A percentile compares a stretch with the other conserved stretches of the same genome.
Conservation (phyloP, 2,888 invertebrate genomes). For the Cyrtodaria siliqua region DNA sequence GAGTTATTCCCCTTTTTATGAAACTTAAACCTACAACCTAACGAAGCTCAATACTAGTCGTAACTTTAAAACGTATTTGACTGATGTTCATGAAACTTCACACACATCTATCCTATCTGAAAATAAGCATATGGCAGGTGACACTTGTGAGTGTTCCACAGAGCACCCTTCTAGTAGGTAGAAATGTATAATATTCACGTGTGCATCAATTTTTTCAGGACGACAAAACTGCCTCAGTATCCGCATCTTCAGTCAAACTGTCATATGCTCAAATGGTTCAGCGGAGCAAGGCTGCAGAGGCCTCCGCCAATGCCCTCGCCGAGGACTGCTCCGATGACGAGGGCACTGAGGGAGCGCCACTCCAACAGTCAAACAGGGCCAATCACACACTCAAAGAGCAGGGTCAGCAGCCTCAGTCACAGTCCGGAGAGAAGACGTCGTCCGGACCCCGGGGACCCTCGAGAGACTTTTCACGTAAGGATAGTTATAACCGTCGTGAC, state of each 20-base stretch:
- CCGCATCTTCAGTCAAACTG: slow-evolving; percentile 67
- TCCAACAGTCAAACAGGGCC: slow-evolving; percentile 39
- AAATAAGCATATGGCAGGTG: no score
- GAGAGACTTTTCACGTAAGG: slow-evolving; percentile 58
- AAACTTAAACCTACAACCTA: no score
- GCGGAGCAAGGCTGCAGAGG: slow-evolving; percentile 63
- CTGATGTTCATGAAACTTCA: no score
- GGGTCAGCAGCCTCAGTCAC: slow-evolving; percentile 47
- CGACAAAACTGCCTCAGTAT: slow-evolving; percentile 47
- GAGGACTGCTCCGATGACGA: slow-evolving; percentile 58
- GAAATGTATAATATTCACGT: no score
- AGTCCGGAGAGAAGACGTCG: slow-evolving; percentile 10
- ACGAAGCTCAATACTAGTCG: no score
- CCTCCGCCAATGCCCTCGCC: slow-evolving; percentile 39
- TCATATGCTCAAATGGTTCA: slow-evolving; percentile 82
- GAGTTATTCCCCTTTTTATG: no score
- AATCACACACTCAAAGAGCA: slow-evolving; percentile 50
- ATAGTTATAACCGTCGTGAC: slow-evolving; percentile 29
- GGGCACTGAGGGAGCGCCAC: slow-evolving; percentile 16
- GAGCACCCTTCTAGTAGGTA: no score
- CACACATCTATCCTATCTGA: no score
- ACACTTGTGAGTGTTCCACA: no score
- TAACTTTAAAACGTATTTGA: no score
- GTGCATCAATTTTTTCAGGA: slow-evolving; percentile 55
- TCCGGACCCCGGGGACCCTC: slow-evolving; percentile 4